Percentiles rank a stretch among this genome's conserved stretches.
Conservation (phyloP, 2,113 vertebrate genomes). For the Eulacestoma nigropectus region DNA sequence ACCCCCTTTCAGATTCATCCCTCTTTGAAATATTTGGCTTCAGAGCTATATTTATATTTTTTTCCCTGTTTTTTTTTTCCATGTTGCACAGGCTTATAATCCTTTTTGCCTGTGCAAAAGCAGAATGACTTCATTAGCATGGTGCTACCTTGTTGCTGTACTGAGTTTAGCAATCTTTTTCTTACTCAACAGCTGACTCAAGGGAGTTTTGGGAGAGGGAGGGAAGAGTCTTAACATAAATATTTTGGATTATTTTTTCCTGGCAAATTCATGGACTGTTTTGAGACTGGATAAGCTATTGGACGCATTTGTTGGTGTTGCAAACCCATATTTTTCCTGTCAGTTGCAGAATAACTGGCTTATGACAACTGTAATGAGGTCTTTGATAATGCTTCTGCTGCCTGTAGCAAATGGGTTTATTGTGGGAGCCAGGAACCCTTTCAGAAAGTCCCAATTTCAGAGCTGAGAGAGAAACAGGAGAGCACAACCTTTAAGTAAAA, state of each 20-base stretch:
- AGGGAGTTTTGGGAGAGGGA: background rate
- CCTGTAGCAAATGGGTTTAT: constrained; percentile 13
- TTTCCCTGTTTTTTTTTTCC: fast-evolving
- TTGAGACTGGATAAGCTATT: background rate
- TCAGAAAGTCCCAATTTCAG: background rate
- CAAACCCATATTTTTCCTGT: constrained; percentile 13
- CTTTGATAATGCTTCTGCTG: background rate
- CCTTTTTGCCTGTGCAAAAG: background rate
- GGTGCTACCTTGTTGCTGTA: background rate
- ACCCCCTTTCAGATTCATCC: background rate
- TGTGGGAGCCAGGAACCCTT: background rate
- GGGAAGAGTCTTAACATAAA: background rate
- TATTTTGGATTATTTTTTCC: constrained; percentile 38
- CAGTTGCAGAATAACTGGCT: background rate
- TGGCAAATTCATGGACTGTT: constrained; percentile 24
- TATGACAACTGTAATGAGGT: background rate
- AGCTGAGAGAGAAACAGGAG: background rate
- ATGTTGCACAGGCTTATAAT: background rate
- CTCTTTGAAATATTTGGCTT: background rate
- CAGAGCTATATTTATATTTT: background rate
- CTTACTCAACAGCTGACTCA: constrained; percentile 48
- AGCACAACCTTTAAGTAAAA: background rate
- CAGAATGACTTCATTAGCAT: background rate
- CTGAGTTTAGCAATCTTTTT: background rate
- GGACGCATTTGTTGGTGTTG: background rate